phyloP scores from a whole-genome alignment of 2,113 vertebrate genomes.

The Nycticebus coucang region DNA sequence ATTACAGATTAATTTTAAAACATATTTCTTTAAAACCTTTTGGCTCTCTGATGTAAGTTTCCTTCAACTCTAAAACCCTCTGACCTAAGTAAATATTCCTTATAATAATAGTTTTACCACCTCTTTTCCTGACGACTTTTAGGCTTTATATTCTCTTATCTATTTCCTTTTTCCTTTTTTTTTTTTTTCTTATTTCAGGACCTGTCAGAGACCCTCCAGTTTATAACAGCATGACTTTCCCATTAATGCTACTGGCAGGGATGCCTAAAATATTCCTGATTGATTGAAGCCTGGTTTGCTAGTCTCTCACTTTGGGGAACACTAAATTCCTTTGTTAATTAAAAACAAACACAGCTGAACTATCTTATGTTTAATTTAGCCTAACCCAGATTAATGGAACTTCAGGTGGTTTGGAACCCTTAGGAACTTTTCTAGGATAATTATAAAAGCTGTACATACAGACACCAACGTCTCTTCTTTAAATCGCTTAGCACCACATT shows the following conservation, averaged over 20 bases:
- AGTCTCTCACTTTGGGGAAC: constrained; percentile 66
- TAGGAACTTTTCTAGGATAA: constrained; percentile 54
- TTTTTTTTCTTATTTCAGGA: neutral
- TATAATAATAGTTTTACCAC: neutral
- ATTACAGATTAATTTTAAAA: neutral
- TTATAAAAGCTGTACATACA: constrained; percentile 12
- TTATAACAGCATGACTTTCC: constrained; percentile 59
- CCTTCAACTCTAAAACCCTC: neutral
- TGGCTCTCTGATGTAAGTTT: neutral
- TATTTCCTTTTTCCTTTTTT: neutral
- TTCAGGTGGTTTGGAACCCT: constrained; percentile 44
- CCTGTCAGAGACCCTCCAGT: neutral
- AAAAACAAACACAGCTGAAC: constrained; percentile 81
- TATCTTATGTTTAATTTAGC: constrained; percentile 75
- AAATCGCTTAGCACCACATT: neutral
- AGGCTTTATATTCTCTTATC: neutral
- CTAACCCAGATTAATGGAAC: constrained; percentile 66
- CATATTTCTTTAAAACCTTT: neutral
- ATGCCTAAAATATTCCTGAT: constrained; percentile 64
- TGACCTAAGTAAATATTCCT: neutral
- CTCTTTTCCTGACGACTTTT: neutral
- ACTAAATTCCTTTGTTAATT: constrained; percentile 81
- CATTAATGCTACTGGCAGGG: constrained; percentile 62
- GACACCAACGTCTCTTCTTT: neutral
- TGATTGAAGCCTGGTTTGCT: constrained; percentile 65